Conservation (phyloP, 2,113 vertebrate genomes). For the Ornithorhynchus anatinus region DNA sequence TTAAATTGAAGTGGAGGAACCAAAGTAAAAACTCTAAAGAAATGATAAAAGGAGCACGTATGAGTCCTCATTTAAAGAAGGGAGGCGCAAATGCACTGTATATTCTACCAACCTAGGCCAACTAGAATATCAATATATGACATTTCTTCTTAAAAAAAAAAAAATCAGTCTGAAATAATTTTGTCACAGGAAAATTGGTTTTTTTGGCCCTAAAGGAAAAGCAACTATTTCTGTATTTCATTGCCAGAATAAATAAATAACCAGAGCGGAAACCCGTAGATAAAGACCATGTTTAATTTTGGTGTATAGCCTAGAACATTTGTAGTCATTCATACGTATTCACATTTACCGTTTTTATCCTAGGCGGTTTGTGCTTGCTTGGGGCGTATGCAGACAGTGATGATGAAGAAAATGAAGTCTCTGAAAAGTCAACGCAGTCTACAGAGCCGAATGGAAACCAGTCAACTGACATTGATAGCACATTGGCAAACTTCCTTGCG, state of each 20-base stretch:
- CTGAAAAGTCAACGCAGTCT: constrained; percentile 48
- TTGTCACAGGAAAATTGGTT: too few species aligned
- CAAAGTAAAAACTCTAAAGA: too few species aligned
- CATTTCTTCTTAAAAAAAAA: too few species aligned
- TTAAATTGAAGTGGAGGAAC: too few species aligned
- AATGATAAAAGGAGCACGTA: too few species aligned
- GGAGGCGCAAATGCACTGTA: too few species aligned
- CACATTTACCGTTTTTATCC: neutral
- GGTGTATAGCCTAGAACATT: too few species aligned
- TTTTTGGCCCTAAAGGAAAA: too few species aligned
- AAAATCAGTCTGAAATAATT: too few species aligned
- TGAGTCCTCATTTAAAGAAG: too few species aligned
- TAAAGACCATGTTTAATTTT: neutral
- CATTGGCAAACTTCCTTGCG: constrained; percentile 94
- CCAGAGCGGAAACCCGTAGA: neutral
- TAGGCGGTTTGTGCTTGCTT: constrained; percentile 91
- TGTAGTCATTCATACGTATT: neutral
- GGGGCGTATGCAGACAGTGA: constrained; percentile 97
- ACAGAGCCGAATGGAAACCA: constrained; percentile 73
- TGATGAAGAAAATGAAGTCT: constrained; percentile 79
- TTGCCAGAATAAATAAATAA: neutral
- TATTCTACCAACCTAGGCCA: too few species aligned
- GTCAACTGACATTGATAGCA: constrained; percentile 91
- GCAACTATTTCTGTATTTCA: constrained; percentile 74
- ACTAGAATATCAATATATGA: too few species aligned